Conservation (phyloP, 2,113 vertebrate genomes). For the Micronisus gabar region DNA sequence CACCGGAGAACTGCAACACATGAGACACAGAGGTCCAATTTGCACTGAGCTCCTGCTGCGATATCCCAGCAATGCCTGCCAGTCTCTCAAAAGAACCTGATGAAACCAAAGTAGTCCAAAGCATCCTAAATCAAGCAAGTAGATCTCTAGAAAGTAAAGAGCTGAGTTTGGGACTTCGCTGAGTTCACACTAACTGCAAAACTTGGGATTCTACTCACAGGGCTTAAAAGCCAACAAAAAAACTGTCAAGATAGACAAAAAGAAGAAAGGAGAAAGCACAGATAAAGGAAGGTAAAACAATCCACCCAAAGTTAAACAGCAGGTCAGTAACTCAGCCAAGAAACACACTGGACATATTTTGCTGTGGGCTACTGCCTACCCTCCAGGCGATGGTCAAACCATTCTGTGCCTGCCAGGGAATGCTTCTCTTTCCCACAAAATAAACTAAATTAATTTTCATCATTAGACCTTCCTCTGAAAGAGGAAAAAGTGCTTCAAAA, state of each 20-base stretch:
- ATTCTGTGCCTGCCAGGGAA: background rate
- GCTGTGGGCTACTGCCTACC: background rate
- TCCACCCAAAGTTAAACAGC: background rate
- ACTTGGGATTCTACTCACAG: background rate
- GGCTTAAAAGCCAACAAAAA: background rate
- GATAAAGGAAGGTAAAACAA: background rate
- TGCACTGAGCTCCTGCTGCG: background rate
- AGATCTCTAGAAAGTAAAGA: background rate
- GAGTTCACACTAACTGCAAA: background rate
- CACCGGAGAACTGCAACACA: constrained; percentile 86
- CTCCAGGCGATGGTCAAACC: background rate
- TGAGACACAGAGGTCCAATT: background rate
- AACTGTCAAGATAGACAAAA: background rate
- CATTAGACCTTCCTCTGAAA: background rate
- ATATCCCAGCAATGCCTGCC: background rate
- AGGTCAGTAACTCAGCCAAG: background rate
- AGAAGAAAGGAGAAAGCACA: background rate
- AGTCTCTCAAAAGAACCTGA: background rate
- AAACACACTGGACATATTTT: background rate
- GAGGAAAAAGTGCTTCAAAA: background rate
- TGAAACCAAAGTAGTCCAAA: background rate
- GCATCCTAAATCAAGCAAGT: background rate
- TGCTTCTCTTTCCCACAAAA: background rate
- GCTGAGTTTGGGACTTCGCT: background rate
- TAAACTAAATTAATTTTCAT: background rate